Evolutionary conservation across 1,140 invertebrate genomes (phyloP).

Genomic region (Belonocnema kinseyi): DNA sequence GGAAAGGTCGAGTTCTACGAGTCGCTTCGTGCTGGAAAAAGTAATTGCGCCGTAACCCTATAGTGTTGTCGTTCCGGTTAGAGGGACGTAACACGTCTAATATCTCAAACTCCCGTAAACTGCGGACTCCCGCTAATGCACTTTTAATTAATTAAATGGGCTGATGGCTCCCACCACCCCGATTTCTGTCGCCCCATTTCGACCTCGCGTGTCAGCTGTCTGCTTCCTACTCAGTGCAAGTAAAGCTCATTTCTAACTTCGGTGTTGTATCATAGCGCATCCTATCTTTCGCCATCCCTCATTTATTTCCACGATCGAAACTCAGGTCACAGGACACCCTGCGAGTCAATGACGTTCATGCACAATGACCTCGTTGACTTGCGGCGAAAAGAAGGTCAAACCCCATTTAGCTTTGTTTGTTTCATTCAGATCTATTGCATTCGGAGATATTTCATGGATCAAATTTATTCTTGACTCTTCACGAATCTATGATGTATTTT

Average conservation of each 20-base stretch:
- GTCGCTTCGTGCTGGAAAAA: conserved; percentile 63
- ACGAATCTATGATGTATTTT: no score
- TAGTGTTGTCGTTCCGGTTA: conserved; percentile 63
- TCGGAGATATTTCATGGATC: no score
- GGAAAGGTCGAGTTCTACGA: conserved; percentile 51
- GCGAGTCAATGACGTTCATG: no score
- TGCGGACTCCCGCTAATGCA: conserved; percentile 68
- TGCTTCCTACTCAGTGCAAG: conserved; percentile 61
- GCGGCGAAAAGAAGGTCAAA: no score
- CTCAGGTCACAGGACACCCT: no score
- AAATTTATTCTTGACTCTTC: no score
- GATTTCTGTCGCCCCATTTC: conserved; percentile 46
- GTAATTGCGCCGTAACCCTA: conserved; percentile 64
- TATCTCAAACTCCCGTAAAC: conserved; percentile 45
- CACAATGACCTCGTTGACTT: no score
- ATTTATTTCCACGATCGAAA: not conserved
- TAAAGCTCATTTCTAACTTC: conserved; percentile 60
- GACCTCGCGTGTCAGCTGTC: conserved; percentile 73
- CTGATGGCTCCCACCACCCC: conserved; percentile 60
- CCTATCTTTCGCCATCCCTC: not conserved
- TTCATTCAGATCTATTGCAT: no score
- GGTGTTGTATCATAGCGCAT: not conserved
- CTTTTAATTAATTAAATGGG: conserved; percentile 77
- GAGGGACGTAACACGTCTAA: conserved; percentile 58
- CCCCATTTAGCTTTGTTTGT: no score